Base-by-base conservation (phyloP, 2,888 invertebrate genomes). In the Timandra comae region DNA sequence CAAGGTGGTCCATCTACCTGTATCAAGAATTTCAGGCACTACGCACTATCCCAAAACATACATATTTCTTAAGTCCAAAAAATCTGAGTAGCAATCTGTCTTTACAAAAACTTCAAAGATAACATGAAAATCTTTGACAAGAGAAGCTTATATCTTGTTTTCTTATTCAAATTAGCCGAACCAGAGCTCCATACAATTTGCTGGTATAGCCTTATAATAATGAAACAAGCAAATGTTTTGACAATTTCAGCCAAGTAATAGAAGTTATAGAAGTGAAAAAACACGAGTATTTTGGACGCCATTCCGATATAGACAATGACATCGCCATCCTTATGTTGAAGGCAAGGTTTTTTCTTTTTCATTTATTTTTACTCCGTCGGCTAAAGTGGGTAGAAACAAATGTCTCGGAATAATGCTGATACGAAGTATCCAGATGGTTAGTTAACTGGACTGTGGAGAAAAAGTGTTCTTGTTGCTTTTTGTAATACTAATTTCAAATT, bases 231-330 rank as follows among this genome's bases (percentile, higher is more conserved):
- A 19, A 34, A 29, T 30, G 33, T 10, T 33, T 46, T 35, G 22
- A 13, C 41, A 1, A 43, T 67, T 64, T 12, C 60, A 82, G 81
- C 2, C 66, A 75, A 62, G 44, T 73, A 11, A 63, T 75, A 30
- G 38, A 56, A 2, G 71, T 73, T 2, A 8, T 57, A 12, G 66
- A 72, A 12, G 37, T 69, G 32, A 81, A 78, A 61, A 38, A 53
- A 8, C 81, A 82, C 39, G 81, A 82, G 49, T 82, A 75, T 52
- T 81, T 55, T 42, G 52, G 47, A 35, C 52, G 64, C 32, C 32
- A 41, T 21, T 57, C 52, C 41, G 38, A 41, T 12, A 45, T 69
- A 29, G 71, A 80, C 48, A 82, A 82, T 35, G 81, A 82, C 39
- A 76, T 82, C 29, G 81, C 82, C 3, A 38, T 81, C 32, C 36